Percentiles rank a stretch among this genome's conserved stretches.
phyloP scores from a whole-genome alignment of 2,113 vertebrate genomes.

The Fregetta grallaria region DNA sequence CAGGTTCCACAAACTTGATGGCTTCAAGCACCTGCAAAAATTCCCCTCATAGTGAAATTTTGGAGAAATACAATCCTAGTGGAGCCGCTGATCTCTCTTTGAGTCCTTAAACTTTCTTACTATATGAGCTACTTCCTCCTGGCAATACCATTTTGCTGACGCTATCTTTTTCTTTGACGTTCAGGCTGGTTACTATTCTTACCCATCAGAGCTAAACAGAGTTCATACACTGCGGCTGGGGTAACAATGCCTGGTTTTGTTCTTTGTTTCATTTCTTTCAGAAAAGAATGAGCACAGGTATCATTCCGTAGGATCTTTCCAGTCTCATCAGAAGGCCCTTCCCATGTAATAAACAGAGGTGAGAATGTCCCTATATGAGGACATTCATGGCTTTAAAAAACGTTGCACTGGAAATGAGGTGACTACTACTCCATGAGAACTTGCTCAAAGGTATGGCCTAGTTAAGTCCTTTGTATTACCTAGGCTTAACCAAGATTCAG shows the following conservation, averaged over 20 bases:
- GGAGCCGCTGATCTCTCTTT: not conserved
- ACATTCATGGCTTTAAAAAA: not conserved
- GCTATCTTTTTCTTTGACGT: not conserved
- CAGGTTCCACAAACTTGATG: not conserved
- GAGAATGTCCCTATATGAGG: not conserved
- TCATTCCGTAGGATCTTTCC: not conserved
- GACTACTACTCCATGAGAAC: not conserved
- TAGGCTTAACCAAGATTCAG: not conserved
- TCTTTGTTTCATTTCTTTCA: not conserved
- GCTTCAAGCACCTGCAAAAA: not conserved
- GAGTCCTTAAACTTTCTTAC: not conserved
- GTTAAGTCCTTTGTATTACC: not conserved
- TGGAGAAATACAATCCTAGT: not conserved
- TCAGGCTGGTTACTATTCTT: not conserved
- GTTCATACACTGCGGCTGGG: not conserved
- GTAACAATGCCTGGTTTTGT: not conserved
- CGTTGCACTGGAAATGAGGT: not conserved
- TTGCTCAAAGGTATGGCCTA: not conserved
- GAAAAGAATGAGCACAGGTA: not conserved
- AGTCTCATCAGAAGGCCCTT: not conserved
- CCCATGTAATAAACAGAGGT: rapidly evolving
- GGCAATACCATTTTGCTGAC: not conserved
- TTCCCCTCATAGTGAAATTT: not conserved
- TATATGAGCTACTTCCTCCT: not conserved
- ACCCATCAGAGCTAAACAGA: not conserved